These are phyloP conservation scores for Periophthalmus modestus DNA, from an alignment of 2,113 vertebrate species.

Conservation along the genomic window DNA sequence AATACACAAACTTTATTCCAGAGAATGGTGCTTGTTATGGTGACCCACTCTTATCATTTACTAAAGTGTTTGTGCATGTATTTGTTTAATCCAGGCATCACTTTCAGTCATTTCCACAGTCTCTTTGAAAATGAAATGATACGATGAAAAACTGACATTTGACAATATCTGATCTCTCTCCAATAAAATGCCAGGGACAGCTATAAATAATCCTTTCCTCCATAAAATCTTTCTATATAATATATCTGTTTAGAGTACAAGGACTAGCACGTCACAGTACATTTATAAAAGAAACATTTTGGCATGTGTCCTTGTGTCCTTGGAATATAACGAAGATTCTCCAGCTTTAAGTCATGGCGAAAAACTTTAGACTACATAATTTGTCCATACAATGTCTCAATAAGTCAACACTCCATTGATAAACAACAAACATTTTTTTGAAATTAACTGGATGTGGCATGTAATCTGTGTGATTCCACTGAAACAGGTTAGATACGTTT, in stretches of 20 bases:
- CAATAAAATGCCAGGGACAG: neutral
- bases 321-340: neutral
- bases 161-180: too few species aligned
- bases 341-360: neutral
- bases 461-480: too few species aligned
- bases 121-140: neutral
- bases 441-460: too few species aligned
- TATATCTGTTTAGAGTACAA: neutral
- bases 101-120: neutral
- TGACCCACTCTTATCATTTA: neutral
- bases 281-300: neutral
- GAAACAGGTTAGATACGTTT: too few species aligned
- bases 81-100: neutral
- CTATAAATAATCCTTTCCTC: neutral
- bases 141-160: neutral
- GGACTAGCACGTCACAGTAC: neutral
- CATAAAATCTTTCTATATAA: neutral
- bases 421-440: too few species aligned
- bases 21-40: neutral
- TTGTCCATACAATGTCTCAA: neutral
- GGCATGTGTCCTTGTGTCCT: neutral
- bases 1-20: conserved; percentile 14
- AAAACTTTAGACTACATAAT: neutral
- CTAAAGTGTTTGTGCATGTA: neutral
- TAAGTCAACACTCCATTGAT: too few species aligned